Base-by-base conservation (phyloP, 2,888 invertebrate genomes). In the Onchidella celtica region DNA sequence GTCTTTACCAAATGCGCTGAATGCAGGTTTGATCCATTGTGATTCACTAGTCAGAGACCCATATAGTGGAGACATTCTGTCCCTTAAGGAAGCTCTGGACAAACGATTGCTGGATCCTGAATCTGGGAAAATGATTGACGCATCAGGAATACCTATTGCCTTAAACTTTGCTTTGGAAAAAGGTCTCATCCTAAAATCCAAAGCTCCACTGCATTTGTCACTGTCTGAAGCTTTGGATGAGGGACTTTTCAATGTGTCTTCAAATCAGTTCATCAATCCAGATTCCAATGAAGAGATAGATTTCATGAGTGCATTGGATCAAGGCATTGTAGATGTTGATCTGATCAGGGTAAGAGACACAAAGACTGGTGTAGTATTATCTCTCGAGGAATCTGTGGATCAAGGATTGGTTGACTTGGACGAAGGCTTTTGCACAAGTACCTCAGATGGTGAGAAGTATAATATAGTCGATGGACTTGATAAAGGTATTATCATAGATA, bases 101-200 rank as follows among this genome's bases (percentile, higher is more conserved):
- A 90, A 90, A 80, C 80, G 89, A 55, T 85, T 91, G 27, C 86
- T 91, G 72, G 90, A 91, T 69, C 87, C 89, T 27, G 86, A 86
- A 6, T 89, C 90, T 55, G 91, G 91, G 0, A 90, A 90, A 85
- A 91, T 91, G 90, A 87, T 90, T 66, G 88, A 90, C 82, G 86
- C 89, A 34, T 85, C 86, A 79, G 90, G 89, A 17, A 85, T 90
- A 55, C 87, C 90, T 34, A 88, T 91, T 61, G 88, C 91, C 68
- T 81, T 91, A 59, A 90, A 90, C 76, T 91, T 90, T 86, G 91
- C 91, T 65, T 82, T 89, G 57, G 88, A 88, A 70, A 88, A 87
- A 69, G 90, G 90, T 24, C 85, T 90, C 17, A 88, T 91, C 61
- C 86, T 90, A 65, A 89, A 87, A 73, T 90, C 89, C 21, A 88